These are phyloP conservation scores for Saturnia japonica DNA, from an alignment of 2,888 invertebrate genomes.

Conservation along the genomic window DNA sequence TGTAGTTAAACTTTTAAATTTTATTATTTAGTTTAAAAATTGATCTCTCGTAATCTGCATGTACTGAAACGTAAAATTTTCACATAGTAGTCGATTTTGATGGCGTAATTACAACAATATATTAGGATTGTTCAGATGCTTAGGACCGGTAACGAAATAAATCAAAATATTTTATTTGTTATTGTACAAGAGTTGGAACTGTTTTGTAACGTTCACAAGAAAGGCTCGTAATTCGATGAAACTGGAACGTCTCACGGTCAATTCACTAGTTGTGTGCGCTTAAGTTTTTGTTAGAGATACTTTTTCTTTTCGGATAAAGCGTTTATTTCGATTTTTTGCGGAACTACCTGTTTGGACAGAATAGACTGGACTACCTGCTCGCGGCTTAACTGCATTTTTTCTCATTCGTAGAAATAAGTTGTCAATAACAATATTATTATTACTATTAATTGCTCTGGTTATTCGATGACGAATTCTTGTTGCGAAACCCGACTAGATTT, in stretches of 20 bases:
- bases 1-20: too few relatives aligned
- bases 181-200: background rate
- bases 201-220: slow-evolving; percentile 13
- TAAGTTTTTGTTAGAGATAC: slow-evolving; percentile 1
- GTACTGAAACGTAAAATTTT: background rate
- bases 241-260: slow-evolving; percentile 13
- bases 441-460: background rate
- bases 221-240: slow-evolving; percentile 13
- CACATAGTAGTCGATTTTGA: background rate
- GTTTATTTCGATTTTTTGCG: slow-evolving; percentile 15
- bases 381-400: slow-evolving; percentile 4
- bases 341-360: background rate
- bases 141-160: background rate
- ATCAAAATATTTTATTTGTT: slow-evolving; percentile 2
- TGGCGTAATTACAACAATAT: background rate
- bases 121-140: background rate
- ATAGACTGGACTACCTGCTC: slow-evolving; percentile 17
- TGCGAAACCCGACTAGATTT: background rate
- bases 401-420: background rate
- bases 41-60: too few relatives aligned
- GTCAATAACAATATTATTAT: background rate
- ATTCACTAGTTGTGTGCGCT: slow-evolving; percentile 9
- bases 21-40: too few relatives aligned
- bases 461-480: background rate
- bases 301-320: background rate